Percentiles rank a stretch among this genome's conserved stretches.
Conservation (phyloP, 2,797 vertebrate genomes). For the Amniataba percoides region DNA sequence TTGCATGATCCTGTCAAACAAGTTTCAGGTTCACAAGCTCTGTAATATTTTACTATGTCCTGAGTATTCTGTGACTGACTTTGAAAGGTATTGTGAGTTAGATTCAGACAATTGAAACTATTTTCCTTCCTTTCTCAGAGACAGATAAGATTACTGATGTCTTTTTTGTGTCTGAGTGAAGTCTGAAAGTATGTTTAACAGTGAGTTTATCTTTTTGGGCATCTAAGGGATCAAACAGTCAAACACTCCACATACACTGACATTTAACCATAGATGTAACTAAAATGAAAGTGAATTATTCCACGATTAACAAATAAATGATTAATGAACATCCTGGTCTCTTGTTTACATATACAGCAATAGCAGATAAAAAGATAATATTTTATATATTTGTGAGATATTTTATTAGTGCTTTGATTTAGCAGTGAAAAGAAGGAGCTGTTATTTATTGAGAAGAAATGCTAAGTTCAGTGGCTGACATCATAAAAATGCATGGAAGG, state of each 20-base stretch:
- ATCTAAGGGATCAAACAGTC: background rate
- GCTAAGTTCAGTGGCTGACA: background rate
- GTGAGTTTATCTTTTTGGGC: background rate
- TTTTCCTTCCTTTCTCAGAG: constrained; percentile 17
- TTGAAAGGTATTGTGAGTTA: background rate
- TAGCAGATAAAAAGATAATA: background rate
- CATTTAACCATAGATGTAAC: background rate
- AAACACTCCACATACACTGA: background rate
- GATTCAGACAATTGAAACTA: background rate
- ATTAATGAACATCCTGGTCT: no score
- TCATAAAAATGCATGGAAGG: constrained; percentile 11
- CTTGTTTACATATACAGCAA: background rate
- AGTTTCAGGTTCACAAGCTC: background rate
- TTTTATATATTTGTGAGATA: background rate
- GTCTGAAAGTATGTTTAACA: background rate
- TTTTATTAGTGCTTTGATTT: background rate
- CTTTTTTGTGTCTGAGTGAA: constrained; percentile 3
- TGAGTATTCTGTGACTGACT: background rate
- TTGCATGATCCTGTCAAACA: constrained; percentile 3
- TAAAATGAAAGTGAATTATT: background rate
- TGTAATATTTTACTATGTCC: background rate
- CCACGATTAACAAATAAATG: background rate
- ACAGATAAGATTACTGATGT: background rate
- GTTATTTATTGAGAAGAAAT: constrained; percentile 2
- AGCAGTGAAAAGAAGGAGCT: background rate